Base-by-base conservation (phyloP, 1,140 invertebrate species). In the Harlomillsia oculata region DNA sequence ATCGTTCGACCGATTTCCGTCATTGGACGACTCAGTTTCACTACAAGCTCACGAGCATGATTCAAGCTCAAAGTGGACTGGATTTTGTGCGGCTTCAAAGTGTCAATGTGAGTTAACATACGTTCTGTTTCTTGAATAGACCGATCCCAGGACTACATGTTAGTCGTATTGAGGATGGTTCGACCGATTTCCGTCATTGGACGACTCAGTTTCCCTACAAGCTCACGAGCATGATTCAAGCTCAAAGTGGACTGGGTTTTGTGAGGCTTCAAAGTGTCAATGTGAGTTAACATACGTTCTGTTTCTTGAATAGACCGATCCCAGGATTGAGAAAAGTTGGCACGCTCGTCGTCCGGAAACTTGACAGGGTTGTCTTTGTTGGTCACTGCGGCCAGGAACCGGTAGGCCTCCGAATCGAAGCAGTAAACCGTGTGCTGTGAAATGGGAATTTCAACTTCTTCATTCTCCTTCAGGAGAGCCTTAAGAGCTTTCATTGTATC, bases 321-420 rank as follows among this genome's bases (percentile, higher is more conserved):
- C 60, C 60, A 62, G 21, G 43, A 49, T 30, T 1, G 26, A 9
- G 2, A 1, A 36, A 37, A 62, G 16, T 41, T 51, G 3, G 30
- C 14, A 1, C 32, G 11, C 18, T 57, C 34, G 1, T 29, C 16
- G 4, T 20, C 23, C 18, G 2, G 2, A 41, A 62, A 62, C 23
- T 25, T 8, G 6, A 59, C 2, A 26, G 34, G 23, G 18, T 40
- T 3, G 37, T 34, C n/a, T 6, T 40, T 13, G 5, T 58, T 41
- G 5, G 37, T 52, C 1, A 56, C 23, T 1, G 62, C 58, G 8
- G 9, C 30, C 9, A 65, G 39, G 49, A 60, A 65, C 1, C 61
- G 52, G n/a, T 61, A 18, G 4, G 61, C 23, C 36, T 65, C 63
- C 34, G 52, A 64, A 45, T 65, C 63, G 1, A 64, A 18, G 18